Base-by-base conservation (phyloP, 53 echinoderm and acorn worm species). In the Pentamera pediparva region DNA sequence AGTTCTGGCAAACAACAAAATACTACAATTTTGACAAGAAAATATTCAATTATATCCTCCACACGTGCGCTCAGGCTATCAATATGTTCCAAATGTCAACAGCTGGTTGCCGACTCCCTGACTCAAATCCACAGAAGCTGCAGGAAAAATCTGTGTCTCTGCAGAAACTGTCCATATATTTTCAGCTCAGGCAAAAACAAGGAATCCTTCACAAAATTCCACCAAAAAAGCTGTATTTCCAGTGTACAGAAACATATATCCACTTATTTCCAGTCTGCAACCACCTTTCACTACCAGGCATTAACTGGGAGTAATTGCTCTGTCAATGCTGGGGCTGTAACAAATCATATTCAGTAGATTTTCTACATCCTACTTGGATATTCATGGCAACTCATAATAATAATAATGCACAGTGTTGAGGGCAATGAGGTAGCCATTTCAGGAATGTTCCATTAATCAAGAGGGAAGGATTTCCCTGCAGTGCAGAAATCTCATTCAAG, bases 311-410 rank as follows among this genome's bases (percentile, higher is more conserved):
- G 45, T 67, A 67, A 67, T 67, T 67, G 45, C 45, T 31, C 67
- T 45, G 67, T 67, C 67, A 67, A 67, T 67, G 73, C 55, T 72
- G 73, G 73, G 73, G 73, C 73, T 72, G 73, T 72, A 72, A 35
- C 73, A 72, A 72, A 72, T 72, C 73, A 72, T 51, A 72, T 54
- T 52, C 67, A 67, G 67, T 45, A 67, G 67, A 25, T 67, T 45
- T 53, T n/a, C 30, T 1, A 28, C n/a, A 31, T 53, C 73, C 73
- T 72, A 54, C 54, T 72, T 72, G 54, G 73, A 52, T 53, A 72
- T 72, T 72, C 73, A 72, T 72, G 67, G 67, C 67, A 67, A 67
- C 67, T 67, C 26, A 67, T 67, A 67, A 67, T 67, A 67, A 67
- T 67, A 67, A 67, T 67, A 65, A n/a, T n/a, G n/a, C n/a, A n/a